A percentile compares a stretch with the other conserved stretches of the same genome.
Conservation (phyloP, 2,797 vertebrate species). For the Acrossocheilus wenchowensis region DNA sequence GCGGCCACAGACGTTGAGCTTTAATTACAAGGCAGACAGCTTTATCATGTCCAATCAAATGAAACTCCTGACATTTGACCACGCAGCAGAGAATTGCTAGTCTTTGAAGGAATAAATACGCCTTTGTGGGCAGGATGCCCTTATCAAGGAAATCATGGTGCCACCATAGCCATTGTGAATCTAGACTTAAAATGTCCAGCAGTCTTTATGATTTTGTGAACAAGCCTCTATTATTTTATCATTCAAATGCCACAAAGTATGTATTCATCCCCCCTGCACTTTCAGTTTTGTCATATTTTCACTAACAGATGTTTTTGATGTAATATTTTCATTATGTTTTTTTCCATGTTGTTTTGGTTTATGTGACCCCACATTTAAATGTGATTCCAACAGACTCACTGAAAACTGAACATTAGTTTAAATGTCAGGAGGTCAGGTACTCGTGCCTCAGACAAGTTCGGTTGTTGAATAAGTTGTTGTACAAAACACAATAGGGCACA, state of each 20-base stretch:
- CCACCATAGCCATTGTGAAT: conserved; percentile 56
- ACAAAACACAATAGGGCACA: conserved; percentile 1
- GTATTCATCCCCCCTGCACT: conserved; percentile 31
- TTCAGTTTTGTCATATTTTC: conserved; percentile 17
- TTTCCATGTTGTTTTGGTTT: neutral
- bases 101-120: conserved; percentile 56
- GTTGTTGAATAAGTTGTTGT: conserved; percentile 21
- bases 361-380: neutral
- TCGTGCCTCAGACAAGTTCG: conserved; percentile 29
- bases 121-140: conserved; percentile 57
- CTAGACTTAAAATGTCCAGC: conserved; percentile 56
- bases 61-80: conserved; percentile 61
- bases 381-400: neutral
- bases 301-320: neutral
- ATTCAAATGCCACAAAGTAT: conserved; percentile 54
- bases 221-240: conserved; percentile 54
- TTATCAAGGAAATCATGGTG: conserved; percentile 62
- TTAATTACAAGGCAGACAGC: conserved; percentile 64
- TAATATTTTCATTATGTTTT: neutral
- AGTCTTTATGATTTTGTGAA: conserved; percentile 42
- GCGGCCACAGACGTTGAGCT: conserved; percentile 52
- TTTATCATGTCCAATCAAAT: conserved; percentile 65
- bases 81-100: conserved; percentile 48
- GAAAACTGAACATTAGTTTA: neutral
- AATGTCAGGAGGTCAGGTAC: conserved; percentile 1